A percentile compares a stretch with the other conserved stretches of the same genome.
Conservation (phyloP, 2,113 vertebrate genomes). For the Elgaria multicarinata region DNA sequence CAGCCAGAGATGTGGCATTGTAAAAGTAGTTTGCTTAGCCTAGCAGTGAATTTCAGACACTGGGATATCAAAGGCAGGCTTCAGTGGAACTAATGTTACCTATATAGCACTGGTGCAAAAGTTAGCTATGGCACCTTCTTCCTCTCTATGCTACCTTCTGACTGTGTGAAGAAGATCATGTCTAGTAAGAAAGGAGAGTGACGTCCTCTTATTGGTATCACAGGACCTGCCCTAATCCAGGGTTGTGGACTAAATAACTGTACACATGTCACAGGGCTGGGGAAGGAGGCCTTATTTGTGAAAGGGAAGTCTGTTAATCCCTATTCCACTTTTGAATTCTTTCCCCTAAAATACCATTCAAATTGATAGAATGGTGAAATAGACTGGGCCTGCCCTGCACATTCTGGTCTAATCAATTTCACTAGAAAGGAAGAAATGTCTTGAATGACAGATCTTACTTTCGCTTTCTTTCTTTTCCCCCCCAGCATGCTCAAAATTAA, state of each 20-base stretch:
- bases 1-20: constrained; percentile 60
- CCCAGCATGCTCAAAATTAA: neutral
- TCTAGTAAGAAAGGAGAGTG: neutral
- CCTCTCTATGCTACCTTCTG: neutral
- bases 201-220: neutral
- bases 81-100: neutral
- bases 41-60: constrained; percentile 31
- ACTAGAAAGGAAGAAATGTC: neutral
- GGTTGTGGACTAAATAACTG: neutral
- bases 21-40: constrained; percentile 51
- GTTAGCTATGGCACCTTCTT: constrained; percentile 14
- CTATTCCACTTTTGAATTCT: too few relatives aligned
- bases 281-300: too few relatives aligned
- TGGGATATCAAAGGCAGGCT: neutral
- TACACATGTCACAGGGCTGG: neutral
- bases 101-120: constrained; percentile 31
- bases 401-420: neutral
- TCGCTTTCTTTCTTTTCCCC: too few relatives aligned
- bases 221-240: neutral
- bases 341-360: neutral
- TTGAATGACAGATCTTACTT: neutral
- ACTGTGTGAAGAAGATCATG: neutral
- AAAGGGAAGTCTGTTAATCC: neutral
- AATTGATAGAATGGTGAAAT: neutral
- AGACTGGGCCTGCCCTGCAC: neutral